These are phyloP conservation scores for Psophia crepitans DNA, from an alignment of 2,113 vertebrate genomes.

Conservation along the genomic window DNA sequence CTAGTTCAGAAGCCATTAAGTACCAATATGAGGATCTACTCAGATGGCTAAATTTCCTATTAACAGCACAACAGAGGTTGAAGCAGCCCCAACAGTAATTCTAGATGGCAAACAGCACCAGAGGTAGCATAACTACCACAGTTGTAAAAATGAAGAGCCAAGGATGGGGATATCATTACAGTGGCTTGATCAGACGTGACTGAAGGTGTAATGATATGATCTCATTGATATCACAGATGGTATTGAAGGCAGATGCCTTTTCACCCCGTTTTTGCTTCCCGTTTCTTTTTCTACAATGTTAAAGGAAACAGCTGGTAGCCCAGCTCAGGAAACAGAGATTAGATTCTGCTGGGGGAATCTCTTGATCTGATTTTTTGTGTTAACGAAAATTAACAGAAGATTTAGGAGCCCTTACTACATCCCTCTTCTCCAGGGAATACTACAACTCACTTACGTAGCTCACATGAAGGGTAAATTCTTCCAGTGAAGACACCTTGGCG, in stretches of 20 bases:
- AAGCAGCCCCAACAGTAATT: conserved; percentile 26
- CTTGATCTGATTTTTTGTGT: not conserved
- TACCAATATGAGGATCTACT: not conserved
- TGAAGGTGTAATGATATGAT: not conserved
- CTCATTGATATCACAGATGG: not conserved
- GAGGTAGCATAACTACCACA: not conserved
- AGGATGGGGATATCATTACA: not conserved
- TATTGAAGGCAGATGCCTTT: not conserved
- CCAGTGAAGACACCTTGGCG: not conserved
- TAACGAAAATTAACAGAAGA: not conserved
- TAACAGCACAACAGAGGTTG: conserved; percentile 26
- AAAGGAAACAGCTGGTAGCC: not conserved
- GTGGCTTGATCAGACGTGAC: not conserved
- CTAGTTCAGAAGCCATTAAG: conserved; percentile 21
- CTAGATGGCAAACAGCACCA: not conserved
- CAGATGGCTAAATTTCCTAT: conserved; percentile 14
- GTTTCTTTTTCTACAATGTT: not conserved
- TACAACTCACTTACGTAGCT: not conserved
- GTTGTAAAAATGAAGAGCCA: not conserved
- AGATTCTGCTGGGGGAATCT: not conserved
- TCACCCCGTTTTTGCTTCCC: not conserved
- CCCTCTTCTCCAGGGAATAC: not conserved
- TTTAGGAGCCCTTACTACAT: not conserved
- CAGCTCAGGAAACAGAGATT: not conserved
- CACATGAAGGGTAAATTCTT: not conserved